Base-by-base conservation (phyloP, 2,888 invertebrate species). In the Sminthurinus aureus region DNA sequence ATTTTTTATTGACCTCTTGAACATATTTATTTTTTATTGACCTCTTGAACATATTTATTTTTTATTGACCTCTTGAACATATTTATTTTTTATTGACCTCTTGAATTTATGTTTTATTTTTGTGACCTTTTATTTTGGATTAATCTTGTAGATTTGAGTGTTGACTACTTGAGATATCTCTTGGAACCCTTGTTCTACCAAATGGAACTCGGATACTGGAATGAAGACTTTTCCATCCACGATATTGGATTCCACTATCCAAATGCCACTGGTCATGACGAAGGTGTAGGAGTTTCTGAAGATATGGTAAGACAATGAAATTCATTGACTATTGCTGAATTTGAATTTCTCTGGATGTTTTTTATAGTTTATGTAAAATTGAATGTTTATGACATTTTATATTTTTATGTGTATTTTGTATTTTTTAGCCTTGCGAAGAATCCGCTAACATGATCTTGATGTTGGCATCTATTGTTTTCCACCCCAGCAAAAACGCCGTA, bases 401-500 rank as follows among this genome's bases (percentile, higher is more conserved):
- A 58, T 15, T 15, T 15, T 58, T 58, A 58, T 11, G 52, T 11
- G 9, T 11, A 58, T 58, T 58, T 58, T 58, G 58, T 13, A 58
- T 58, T 3, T 3, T 58, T 58, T 58, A 85, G 86, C 87, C 87
- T 26, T 85, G 86, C 3, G 87, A 87, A 81, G 87, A 87, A 67
- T 85, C 86, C 15, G 85, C 84, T 12, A 87, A 87, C 83, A 87
- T 87, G 87, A 67, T 87, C 52, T 3, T 85, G 22, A 86, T 87
- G 87, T 84, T 87, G 11, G 87, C 79, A 0, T 67, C 84, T 77
- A 84, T 85, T 24, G 84, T 77, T 1, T 84, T 87, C 69, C 83
- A 87, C 52, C 87, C 86, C 3, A 58, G n/a, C 1, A 69, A 84
- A 58, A 24, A 77, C 2, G 52, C 38, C 0, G 84, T n/a, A 3